These are phyloP conservation scores for Brachyhypopomus gauderio DNA, from an alignment of 2,113 vertebrate species.

Conservation along the genomic window DNA sequence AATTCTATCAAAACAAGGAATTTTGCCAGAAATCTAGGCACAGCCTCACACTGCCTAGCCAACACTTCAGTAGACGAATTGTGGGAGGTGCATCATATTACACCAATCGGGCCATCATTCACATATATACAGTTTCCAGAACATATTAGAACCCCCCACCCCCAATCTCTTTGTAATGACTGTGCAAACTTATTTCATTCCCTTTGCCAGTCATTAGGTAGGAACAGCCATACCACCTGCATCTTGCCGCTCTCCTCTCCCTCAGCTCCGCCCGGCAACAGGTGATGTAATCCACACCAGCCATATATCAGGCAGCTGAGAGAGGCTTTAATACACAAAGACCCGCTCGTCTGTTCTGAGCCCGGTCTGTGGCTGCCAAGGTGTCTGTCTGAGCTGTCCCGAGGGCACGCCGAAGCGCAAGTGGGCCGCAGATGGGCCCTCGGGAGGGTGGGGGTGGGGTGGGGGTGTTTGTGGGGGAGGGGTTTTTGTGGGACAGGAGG, in stretches of 20 bases:
- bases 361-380: conserved; percentile 1
- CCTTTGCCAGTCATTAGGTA: conserved; percentile 11
- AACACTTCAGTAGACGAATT: conserved; percentile 4
- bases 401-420: conserved; percentile 44
- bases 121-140: conserved; percentile 11
- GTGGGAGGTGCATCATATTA: conserved; percentile 39
- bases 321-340: conserved; percentile 48
- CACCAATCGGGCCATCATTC: conserved; percentile 31
- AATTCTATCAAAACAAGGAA: conserved; percentile 27
- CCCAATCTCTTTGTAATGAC: not conserved
- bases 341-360: conserved; percentile 37
- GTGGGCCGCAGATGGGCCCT: conserved; percentile 31
- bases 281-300: conserved; percentile 65
- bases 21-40: conserved; percentile 19
- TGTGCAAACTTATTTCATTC: conserved; percentile 22
- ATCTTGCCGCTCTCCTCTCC: conserved; percentile 45
- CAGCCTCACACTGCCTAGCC: not conserved
- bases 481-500: conserved; percentile 16
- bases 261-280: conserved; percentile 64
- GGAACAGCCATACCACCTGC: conserved; percentile 7
- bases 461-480: conserved; percentile 18
- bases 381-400: conserved; percentile 46
- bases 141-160: conserved; percentile 4
- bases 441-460: conserved; percentile 14
- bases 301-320: conserved; percentile 62